Evolutionary conservation across 2,888 invertebrate species (phyloP), one percentile per base, ranked within the genome.

Genomic region (Polyploca ridens): DNA sequence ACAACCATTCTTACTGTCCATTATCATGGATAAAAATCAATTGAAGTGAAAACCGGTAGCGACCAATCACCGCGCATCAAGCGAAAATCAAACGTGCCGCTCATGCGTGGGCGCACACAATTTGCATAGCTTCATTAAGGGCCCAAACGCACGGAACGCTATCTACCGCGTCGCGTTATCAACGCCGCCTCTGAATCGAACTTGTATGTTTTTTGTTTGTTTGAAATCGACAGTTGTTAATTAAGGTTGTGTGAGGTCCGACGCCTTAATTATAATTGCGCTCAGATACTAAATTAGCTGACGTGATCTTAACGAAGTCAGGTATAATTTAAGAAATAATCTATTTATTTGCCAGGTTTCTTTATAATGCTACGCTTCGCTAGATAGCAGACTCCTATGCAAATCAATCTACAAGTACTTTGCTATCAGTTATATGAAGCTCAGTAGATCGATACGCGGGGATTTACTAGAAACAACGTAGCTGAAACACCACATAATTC

Each of bases 201-300:
- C 73, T 72, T 71, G 71, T 69, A 63, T 70, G 59, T 63, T 73
- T 72, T 77, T 81, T 75, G 77, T 79, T 70, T 71, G 54, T 54
- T 54, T 54, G 19, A 19, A 54, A 74, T 81, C 74, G 74, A 71
- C 79, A 76, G 74, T 79, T 82, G 81, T 88, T 88, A 88, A 89
- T 89, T 88, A 87, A 88, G 77, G 78, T 71, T 80, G 90, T 86
- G 90, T 90, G 90, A 88, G 90, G 90, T 90, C 89, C 84, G 70
- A 85, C 90, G 88, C 90, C 84, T 88, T 86, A 81, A 83, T 84
- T 88, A 84, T 89, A 87, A 89, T 87, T 87, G 86, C 77, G 72
- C 75, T 70, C 75, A 77, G 83, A 82, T 82, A 79, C 79, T 70
- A 82, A 84, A 85, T 72, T 70, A 71, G 71, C 72, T 71, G 70